Conservation (phyloP, 1,140 invertebrate genomes). For the Lepidostoma basale region DNA sequence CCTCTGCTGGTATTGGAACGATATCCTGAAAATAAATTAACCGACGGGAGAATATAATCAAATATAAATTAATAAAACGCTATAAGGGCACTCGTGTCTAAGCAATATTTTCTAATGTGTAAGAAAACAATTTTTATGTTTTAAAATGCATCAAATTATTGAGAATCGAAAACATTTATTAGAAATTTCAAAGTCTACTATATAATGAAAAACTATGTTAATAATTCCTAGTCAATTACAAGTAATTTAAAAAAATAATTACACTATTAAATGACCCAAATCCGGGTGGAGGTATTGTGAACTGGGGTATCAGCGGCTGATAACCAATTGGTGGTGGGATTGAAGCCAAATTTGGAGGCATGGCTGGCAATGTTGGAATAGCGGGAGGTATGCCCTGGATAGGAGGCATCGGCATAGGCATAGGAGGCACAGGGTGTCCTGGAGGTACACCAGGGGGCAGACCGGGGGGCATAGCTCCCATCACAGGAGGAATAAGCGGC, state of each 20-base stretch:
- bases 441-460: conserved; percentile 41
- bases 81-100: too few relatives aligned
- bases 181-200: too few relatives aligned
- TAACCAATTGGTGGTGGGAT: conserved; percentile 67
- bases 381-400: conserved; percentile 46
- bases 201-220: too few relatives aligned
- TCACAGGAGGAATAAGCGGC: conserved; percentile 48
- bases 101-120: too few relatives aligned
- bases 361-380: too few relatives aligned
- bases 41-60: too few relatives aligned
- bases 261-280: conserved; percentile 65
- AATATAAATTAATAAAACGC: too few relatives aligned
- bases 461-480: conserved; percentile 31
- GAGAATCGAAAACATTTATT: too few relatives aligned
- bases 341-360: conserved; percentile 52
- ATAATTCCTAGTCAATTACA: too few relatives aligned
- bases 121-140: too few relatives aligned
- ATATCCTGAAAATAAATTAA: conserved; percentile 58
- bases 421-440: conserved; percentile 40
- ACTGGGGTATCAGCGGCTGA: conserved; percentile 75
- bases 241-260: too few relatives aligned
- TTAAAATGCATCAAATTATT: too few relatives aligned
- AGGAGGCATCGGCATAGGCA: conserved; percentile 55
- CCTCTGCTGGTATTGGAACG: conserved; percentile 48
- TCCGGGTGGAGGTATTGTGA: conserved; percentile 78